A percentile compares a stretch with the other conserved stretches of the same genome.
phyloP scores from a whole-genome alignment of 2,797 vertebrate species.

The Melanogrammus aeglefinus region DNA sequence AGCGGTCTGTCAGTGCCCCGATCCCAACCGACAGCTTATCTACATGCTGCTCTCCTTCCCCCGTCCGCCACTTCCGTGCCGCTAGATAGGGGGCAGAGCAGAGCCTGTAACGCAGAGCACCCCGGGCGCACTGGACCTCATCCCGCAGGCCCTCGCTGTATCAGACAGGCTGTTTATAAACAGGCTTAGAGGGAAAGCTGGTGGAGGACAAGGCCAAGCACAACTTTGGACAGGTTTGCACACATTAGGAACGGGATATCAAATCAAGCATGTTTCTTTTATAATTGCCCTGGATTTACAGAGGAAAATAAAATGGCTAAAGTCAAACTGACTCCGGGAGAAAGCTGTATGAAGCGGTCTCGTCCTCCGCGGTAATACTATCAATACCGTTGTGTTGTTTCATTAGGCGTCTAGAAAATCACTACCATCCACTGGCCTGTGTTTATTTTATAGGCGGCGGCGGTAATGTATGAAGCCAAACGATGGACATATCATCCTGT shows the following conservation, averaged over 20 bases:
- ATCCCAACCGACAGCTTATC: conserved; percentile 71
- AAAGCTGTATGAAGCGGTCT: not conserved
- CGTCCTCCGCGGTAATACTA: not conserved
- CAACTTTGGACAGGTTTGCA: not conserved
- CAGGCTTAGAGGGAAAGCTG: not conserved
- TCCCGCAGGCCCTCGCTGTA: not conserved
- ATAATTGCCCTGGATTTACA: not conserved
- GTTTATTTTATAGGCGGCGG: not conserved
- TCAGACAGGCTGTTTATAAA: not conserved
- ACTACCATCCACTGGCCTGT: not conserved
- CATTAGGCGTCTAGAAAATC: not conserved
- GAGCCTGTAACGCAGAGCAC: not conserved
- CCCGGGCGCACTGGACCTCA: not conserved
- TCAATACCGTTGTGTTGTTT: not conserved
- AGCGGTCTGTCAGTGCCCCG: conserved; percentile 72
- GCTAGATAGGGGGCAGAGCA: conserved; percentile 45
- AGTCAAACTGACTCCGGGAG: not conserved
- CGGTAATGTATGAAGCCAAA: conserved; percentile 6
- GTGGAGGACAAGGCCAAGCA: not conserved
- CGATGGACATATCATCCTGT: conserved; percentile 21
- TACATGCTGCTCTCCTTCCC: conserved; percentile 57
- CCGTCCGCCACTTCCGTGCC: conserved; percentile 50
- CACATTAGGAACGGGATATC: not conserved
- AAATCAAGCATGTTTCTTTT: not conserved
- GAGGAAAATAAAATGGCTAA: not conserved